Evolutionary conservation across 2,888 invertebrate species (phyloP).

Genomic region (Tridacna crocea): DNA sequence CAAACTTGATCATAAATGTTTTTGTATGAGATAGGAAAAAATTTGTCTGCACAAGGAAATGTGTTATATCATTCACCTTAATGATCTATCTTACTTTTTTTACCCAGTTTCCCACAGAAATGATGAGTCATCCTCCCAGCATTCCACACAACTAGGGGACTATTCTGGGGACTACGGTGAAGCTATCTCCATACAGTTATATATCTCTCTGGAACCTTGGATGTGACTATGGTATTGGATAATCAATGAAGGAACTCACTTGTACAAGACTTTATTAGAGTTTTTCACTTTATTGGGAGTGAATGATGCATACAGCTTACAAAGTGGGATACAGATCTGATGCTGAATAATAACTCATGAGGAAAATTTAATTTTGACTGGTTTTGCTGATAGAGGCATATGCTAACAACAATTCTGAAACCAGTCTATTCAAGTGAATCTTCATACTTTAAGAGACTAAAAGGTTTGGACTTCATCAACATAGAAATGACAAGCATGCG

Average conservation of each 20-base stretch:
- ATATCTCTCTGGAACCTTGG: background rate
- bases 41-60: too few relatives aligned
- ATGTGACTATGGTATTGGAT: slow-evolving; percentile 19
- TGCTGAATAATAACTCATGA: background rate
- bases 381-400: slow-evolving; percentile 13
- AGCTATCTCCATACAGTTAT: slow-evolving; percentile 9
- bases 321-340: background rate
- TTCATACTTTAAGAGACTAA: slow-evolving; percentile 11
- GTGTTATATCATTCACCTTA: background rate
- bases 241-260: slow-evolving; percentile 17
- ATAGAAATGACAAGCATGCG: slow-evolving; percentile 14
- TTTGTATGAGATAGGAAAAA: too few relatives aligned
- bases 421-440: slow-evolving; percentile 11
- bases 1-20: too few relatives aligned
- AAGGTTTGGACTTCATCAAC: background rate
- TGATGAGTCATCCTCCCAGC: slow-evolving; percentile 11
- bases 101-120: background rate
- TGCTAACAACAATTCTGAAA: background rate
- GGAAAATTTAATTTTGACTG: slow-evolving; percentile 2
- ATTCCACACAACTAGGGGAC: slow-evolving; percentile 25
- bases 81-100: slow-evolving; percentile 9
- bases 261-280: background rate
- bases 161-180: slow-evolving; percentile 8
- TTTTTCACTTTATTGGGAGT: slow-evolving; percentile 5
- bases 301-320: slow-evolving; percentile 7